A percentile compares a stretch with the other conserved stretches of the same genome.
phyloP scores from a whole-genome alignment of 2,888 invertebrate species.

The Diaperis boleti region DNA sequence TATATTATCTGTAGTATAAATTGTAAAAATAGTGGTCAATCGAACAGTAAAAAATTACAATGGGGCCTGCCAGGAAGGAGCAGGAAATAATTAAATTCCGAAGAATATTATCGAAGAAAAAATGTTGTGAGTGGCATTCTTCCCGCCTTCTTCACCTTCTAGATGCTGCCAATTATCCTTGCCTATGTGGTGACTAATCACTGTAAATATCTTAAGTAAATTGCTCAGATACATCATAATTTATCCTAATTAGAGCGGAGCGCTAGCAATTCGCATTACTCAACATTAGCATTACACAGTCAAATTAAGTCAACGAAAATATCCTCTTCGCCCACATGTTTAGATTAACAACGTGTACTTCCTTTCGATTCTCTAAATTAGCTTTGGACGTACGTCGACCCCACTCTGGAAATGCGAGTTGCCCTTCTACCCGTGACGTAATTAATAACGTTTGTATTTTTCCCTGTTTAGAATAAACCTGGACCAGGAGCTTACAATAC shows the following conservation, averaged over 20 bases:
- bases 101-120: neutral
- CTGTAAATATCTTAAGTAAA: conserved; percentile 35
- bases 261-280: conserved; percentile 41
- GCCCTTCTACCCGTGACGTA: conserved; percentile 26
- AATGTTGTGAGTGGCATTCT: neutral
- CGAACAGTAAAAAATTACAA: too few species aligned
- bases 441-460: conserved; percentile 11
- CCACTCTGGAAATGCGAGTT: neutral
- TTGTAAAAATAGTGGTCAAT: too few species aligned
- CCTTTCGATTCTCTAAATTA: conserved; percentile 42
- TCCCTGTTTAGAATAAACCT: conserved; percentile 55
- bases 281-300: conserved; percentile 42
- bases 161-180: conserved; percentile 17
- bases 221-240: conserved; percentile 46
- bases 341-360: conserved; percentile 44
- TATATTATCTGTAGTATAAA: too few species aligned
- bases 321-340: conserved; percentile 45
- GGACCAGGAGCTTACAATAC: conserved; percentile 57
- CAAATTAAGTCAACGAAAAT: conserved; percentile 49
- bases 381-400: conserved; percentile 19
- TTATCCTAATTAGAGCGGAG: conserved; percentile 49
- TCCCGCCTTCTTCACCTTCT: neutral
- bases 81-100: too few species aligned
- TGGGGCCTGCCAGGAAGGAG: too few species aligned
- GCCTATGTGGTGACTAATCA: conserved; percentile 10